Base-by-base conservation (phyloP, 2,888 invertebrate genomes). In the Desoria tigrina region DNA sequence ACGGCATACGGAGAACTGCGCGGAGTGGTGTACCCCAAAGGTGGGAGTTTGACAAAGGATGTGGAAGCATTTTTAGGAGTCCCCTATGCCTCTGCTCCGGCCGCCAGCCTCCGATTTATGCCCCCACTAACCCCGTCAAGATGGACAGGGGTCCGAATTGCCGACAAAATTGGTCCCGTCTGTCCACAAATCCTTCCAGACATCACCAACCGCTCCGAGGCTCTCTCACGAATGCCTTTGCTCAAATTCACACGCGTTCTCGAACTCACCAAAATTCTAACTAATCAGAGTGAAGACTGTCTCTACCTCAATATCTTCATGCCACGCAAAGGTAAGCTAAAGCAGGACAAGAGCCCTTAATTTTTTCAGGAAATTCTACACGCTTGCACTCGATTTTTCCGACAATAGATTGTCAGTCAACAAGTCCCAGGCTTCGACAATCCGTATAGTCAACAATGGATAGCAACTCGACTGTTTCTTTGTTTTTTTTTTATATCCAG, bases 101-200 rank as follows among this genome's bases (percentile, higher is more conserved):
- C 90, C 50, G 94, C 92, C 6, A 88, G 89, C 65, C 83, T 96
- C 68, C 86, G 97, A 66, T 97, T 97, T 81, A 95, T 96, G 94
- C 95, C 95, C 14, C 96, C 96, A 23, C 94, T 94, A 24, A 92
- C 91, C 67, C 93, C 94, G 27, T 91, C 93, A 61, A 87, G 92
- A 79, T 94, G 94, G 94, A 87, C 88, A 63, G 93, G 92, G 42
- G 90, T 94, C 50, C 90, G 91, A 81, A 87, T 90, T 76, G 92
- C 93, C 70, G 92, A 92, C 81, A 85, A 84, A 79, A 92, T 93
- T 79, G 88, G 91, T 74, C 92, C 94, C 14, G 95, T 94, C 32
- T 96, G 96, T 80, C 94, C 95, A 6, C 96, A 96, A 84, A 86
- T 89, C 74, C 83, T 93, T 76, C 94, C 94, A 68, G 89, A 92